Evolutionary conservation across 37 sponge, comb jelly and placozoan species (phyloP), one percentile per base, ranked within the genome.

Genomic region (Eunapius fragilis): DNA sequence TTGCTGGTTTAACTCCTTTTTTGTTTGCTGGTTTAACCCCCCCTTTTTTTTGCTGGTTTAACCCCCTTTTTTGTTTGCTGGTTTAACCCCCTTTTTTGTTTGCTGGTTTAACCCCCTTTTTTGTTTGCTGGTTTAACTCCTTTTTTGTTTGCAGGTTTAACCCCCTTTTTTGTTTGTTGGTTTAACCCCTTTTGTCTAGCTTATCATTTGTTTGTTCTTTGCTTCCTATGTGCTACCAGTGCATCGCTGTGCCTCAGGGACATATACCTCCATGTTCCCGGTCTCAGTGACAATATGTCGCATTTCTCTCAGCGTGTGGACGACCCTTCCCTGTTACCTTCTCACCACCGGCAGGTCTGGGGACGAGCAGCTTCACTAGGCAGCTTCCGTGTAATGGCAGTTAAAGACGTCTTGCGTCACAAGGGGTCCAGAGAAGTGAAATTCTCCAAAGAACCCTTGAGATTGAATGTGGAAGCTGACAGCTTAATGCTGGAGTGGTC

Each of bases 321-420:
- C 72, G 31, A 83, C 25, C 87, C 92, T 19, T 25, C 74, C 7
- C 69, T 91, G 2, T 84, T 91, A 2, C 95, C 95, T 5, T 90
- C 91, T 71, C 73, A 83, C 37, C 85, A 67, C n/a, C 77, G 67
- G n/a, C 95, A 94, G 72, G 78, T 86, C 6, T 91, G 92, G 91
- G 95, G 95, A 11, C 47, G 91, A 25, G 75, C 82, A 28, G 79
- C 85, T 41, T 80, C 95, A 33, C 81, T 94, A 2, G 95, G 95
- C 24, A 82, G 80, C 73, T 67, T 87, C 50, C 75, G 68, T 2
- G 72, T 81, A 19, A 84, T 81, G 84, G 38, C 36, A 0, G 80
- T 78, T 33, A 82, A 73, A 36, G 47, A 67, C 34, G 37, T 35
- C 74, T 27, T 67, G 31, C 82, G 19, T 30, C 77, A 35, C 26